Conservation (phyloP, 2,797 vertebrate genomes). For the Luscinia megarhynchos region DNA sequence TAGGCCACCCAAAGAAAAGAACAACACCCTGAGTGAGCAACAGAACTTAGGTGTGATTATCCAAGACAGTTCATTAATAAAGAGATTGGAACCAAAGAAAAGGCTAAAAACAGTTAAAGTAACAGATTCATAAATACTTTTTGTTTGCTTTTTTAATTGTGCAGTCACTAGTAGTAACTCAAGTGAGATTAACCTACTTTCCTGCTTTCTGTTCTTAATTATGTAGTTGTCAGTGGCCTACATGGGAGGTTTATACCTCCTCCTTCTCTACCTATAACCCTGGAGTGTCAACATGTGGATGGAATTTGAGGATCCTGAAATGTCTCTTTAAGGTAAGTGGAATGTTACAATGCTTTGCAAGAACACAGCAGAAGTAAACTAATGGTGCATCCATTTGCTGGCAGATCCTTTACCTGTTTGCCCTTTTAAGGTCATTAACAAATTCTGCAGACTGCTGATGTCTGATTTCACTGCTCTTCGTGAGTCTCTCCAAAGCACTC, state of each 20-base stretch:
- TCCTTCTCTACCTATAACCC: neutral
- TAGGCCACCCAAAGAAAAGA: neutral
- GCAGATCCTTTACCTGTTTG: conserved; percentile 81
- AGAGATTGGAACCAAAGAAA: neutral
- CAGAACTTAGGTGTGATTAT: neutral
- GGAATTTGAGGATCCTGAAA: neutral
- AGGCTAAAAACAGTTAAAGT: neutral
- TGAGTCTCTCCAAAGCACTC: conserved; percentile 86
- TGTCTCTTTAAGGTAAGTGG: neutral
- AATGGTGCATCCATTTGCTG: neutral
- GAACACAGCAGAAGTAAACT: neutral
- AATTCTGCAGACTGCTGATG: conserved; percentile 90
- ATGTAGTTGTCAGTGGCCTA: neutral
- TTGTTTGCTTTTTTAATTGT: neutral
- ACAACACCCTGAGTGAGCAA: neutral
- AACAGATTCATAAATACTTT: neutral
- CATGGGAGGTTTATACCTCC: neutral
- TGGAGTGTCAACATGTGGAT: neutral
- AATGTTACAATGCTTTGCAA: neutral
- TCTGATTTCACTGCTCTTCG: conserved; percentile 88
- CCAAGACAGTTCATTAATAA: neutral
- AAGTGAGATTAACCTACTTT: neutral
- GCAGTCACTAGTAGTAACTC: neutral
- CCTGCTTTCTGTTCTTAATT: neutral
- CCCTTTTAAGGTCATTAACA: conserved; percentile 87